phyloP scores from a whole-genome alignment of 2,888 invertebrate genomes.

The Subacronicta megacephala region DNA sequence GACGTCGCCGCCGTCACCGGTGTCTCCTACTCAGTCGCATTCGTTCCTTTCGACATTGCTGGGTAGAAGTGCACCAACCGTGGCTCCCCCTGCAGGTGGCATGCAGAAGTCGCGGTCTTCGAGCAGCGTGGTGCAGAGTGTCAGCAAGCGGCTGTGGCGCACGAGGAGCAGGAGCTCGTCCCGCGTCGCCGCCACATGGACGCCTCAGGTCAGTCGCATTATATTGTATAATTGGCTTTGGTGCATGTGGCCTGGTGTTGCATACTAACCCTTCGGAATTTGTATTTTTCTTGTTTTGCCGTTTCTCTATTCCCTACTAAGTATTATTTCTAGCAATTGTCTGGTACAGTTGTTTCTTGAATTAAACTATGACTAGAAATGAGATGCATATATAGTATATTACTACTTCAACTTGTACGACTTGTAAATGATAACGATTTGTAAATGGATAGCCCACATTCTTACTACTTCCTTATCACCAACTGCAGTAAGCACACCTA shows the following conservation, averaged over 20 bases:
- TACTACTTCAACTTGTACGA: too few relatives aligned
- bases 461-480: too few relatives aligned
- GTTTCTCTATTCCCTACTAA: too few relatives aligned
- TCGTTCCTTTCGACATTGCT: constrained; percentile 81
- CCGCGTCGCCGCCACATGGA: constrained; percentile 92
- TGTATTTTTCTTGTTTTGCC: too few relatives aligned
- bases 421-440: too few relatives aligned
- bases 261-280: neutral
- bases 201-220: constrained; percentile 94
- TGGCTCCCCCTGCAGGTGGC: constrained; percentile 89
- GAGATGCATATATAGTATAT: too few relatives aligned
- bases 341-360: too few relatives aligned
- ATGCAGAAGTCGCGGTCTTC: constrained; percentile 98
- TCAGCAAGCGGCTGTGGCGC: constrained; percentile 95
- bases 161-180: constrained; percentile 95
- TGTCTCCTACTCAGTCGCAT: constrained; percentile 83
- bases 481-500: too few relatives aligned
- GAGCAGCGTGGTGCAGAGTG: constrained; percentile 95
- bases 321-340: too few relatives aligned
- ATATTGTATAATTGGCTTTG: constrained; percentile 39
- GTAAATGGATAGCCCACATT: too few relatives aligned
- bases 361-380: too few relatives aligned
- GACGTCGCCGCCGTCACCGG: constrained; percentile 87
- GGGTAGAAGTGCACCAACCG: constrained; percentile 75
- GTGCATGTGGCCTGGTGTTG: neutral